Evolutionary conservation across 2,113 vertebrate species (phyloP), one percentile per base, ranked within the genome.

Genomic region (Cyanistes caeruleus): DNA sequence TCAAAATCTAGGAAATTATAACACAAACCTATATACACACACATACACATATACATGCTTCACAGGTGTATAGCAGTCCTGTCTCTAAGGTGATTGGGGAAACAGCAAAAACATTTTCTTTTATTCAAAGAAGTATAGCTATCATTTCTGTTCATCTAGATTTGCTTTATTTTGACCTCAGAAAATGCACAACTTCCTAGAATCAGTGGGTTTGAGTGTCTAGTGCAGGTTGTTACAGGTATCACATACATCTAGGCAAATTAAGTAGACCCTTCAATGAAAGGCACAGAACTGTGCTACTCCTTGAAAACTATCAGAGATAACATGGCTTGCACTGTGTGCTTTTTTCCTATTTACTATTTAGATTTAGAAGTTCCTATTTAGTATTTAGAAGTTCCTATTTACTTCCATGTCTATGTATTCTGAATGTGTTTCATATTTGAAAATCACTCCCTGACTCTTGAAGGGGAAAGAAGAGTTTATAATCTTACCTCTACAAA

Each of bases 1-100:
- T 24, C 22, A 80, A 33, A 80, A 51, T 27, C n/a, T 25, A 77
- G 11, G 3, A 20, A 72, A 22, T 5, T 58, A 2, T 11, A 53
- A 64, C 4, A 35, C 15, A 62, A 5, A 12, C 3, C 8, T 7
- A 24, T 4, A 41, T 23, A 18, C 10, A 53, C 1, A 31, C 2
- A 31, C 5, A 72, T 5, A 43, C 2, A 46, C 6, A 67, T 5
- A 20, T 7, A 15, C 15, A 20, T 12, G n/a, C 4, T 69, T 80
- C 27, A 24, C 27, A 60, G 16, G 5, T 56, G 2, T 48, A 60
- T 5, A 72, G 21, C 28, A 82, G n/a, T 20, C 33, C 24, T 72
- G 16, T 11, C 15, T 76, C 33, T 68, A n/a, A 75, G 21, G 20
- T 60, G 20, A 39, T 2, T 13, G 4, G 6, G 3, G 3, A 23